Conservation (phyloP, 2,888 invertebrate species). For the Sinotaia quadrata region DNA sequence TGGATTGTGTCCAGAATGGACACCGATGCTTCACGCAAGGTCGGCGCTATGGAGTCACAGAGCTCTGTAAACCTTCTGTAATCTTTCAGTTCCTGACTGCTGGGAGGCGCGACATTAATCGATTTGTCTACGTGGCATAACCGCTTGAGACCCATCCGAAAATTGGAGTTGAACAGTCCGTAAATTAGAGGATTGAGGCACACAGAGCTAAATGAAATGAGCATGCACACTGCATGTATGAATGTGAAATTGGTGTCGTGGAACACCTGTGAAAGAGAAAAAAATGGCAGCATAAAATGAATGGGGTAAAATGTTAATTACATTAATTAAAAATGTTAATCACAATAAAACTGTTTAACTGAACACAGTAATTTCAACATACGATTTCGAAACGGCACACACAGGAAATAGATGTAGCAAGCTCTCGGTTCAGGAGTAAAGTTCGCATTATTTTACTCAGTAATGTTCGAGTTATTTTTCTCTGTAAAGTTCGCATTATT, state of each 20-base stretch:
- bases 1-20: not conserved
- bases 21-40: too few species aligned
- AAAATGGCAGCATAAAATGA: too few species aligned
- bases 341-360: too few species aligned
- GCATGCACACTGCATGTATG: conserved; percentile 50
- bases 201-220: conserved; percentile 58
- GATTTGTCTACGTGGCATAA: conserved; percentile 14
- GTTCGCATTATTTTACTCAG: too few species aligned
- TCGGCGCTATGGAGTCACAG: conserved; percentile 27
- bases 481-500: too few species aligned
- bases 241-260: conserved; percentile 64
- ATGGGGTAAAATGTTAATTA: not conserved
- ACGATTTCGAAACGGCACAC: too few species aligned
- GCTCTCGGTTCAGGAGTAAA: too few species aligned
- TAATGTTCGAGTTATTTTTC: too few species aligned
- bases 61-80: conserved; percentile 27
- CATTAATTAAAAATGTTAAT: too few species aligned
- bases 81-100: conserved; percentile 17
- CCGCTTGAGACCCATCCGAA: conserved; percentile 33
- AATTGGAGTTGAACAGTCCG: conserved; percentile 58
- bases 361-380: too few species aligned
- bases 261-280: conserved; percentile 37
- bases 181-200: conserved; percentile 59
- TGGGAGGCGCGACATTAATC: conserved; percentile 2
- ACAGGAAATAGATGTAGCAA: too few species aligned